These are phyloP conservation scores for Pitangus sulphuratus DNA, from an alignment of 2,797 vertebrate species.

Conservation along the genomic window DNA sequence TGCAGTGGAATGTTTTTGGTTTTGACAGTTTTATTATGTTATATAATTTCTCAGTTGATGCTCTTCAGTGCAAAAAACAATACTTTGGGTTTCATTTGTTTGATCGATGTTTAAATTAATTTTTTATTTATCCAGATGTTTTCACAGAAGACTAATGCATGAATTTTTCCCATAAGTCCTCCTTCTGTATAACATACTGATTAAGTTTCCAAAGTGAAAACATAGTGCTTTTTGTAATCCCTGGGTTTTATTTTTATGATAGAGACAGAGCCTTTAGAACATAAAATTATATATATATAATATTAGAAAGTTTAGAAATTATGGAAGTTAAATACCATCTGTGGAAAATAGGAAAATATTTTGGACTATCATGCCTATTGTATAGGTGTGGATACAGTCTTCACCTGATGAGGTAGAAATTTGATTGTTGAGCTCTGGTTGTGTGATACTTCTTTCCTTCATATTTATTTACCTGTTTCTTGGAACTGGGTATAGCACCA, in stretches of 20 bases:
- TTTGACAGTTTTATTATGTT: background rate
- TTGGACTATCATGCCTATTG: background rate
- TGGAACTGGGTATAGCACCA: background rate
- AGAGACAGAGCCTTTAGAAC: too few species aligned
- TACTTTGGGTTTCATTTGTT: background rate
- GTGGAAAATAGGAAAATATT: background rate
- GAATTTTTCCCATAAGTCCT: background rate
- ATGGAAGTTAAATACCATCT: background rate
- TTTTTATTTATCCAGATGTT: background rate
- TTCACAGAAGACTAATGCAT: background rate
- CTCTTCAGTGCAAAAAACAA: background rate
- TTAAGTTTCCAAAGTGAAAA: background rate
- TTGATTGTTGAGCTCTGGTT: background rate
- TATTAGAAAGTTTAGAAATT: background rate
- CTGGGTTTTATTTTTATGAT: background rate
- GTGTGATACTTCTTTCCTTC: background rate
- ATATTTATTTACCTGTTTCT: background rate
- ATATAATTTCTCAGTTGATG: background rate
- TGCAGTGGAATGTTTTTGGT: background rate
- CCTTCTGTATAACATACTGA: background rate
- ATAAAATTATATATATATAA: background rate
- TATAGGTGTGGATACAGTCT: background rate
- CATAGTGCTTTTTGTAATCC: background rate
- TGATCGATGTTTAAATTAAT: background rate
- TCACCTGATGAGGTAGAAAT: background rate